phyloP scores from a whole-genome alignment of 1,140 invertebrate species.

The Megalonaias nervosa region DNA sequence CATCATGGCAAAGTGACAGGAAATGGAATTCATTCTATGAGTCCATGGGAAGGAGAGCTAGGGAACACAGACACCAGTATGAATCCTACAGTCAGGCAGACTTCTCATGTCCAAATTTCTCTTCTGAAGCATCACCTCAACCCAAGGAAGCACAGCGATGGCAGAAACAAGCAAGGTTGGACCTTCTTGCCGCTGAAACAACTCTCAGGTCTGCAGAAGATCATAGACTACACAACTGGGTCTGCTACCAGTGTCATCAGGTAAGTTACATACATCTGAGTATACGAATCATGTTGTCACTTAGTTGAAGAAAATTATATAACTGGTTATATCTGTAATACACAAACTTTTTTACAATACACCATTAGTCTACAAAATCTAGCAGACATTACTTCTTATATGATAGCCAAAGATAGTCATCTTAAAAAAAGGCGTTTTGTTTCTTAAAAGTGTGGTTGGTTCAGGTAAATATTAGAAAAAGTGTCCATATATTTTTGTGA shows the following conservation, averaged over 20 bases:
- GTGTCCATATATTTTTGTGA: too few relatives aligned
- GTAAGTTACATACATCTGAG: conserved; percentile 10
- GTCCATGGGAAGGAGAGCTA: background rate
- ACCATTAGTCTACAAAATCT: too few relatives aligned
- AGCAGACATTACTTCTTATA: too few relatives aligned
- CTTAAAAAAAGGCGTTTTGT: too few relatives aligned
- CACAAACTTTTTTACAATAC: too few relatives aligned
- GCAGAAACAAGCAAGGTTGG: conserved; percentile 50
- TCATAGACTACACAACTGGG: conserved; percentile 51
- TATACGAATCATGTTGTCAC: background rate
- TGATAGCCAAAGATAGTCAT: too few relatives aligned
- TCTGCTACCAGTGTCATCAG: conserved; percentile 56
- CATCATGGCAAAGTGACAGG: conserved; percentile 11
- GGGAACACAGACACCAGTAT: background rate
- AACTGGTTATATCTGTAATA: too few relatives aligned
- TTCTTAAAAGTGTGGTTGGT: too few relatives aligned
- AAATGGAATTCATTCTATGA: background rate
- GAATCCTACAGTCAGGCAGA: background rate
- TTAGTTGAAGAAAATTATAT: too few relatives aligned
- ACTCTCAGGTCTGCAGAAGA: conserved; percentile 24
- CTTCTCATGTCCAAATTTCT: background rate
- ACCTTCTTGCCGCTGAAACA: conserved; percentile 43
- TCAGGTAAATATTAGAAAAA: too few relatives aligned
- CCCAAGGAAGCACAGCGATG: conserved; percentile 50
- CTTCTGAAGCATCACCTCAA: conserved; percentile 39